Base-by-base conservation (phyloP, 2,113 vertebrate species). In the Diadophis punctatus region DNA sequence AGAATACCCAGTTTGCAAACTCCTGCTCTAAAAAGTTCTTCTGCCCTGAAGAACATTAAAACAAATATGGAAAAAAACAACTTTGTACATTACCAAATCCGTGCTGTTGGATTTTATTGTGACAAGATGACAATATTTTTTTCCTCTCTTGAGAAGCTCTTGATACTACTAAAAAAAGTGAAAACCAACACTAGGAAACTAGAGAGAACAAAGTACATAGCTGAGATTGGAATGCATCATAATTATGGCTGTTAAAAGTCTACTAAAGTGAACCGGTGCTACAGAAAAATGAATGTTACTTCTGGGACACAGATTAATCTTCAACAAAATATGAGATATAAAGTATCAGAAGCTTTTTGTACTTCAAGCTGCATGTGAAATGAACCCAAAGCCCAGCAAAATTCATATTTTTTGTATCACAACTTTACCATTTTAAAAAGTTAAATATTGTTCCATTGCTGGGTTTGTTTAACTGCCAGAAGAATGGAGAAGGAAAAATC, bases 121-220 rank as follows among this genome's bases (percentile, higher is more conserved):
- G 92, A 90, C 68, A 46, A 87, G 85, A 90, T 88, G 56, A 85
- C 89, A 89, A 93, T 84, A 88, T 84, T 93, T 46, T 46, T 0
- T 87, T 52, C 91, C 93, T 92, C 90, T 52, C 91, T 43, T 30
- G 89, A 1, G 8, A 95, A 96, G 94, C 88, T 94, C 95, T 91
- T 1, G 0, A 87, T 94, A 90, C 34, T 92, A 90, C 43, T 60
- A 43, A 39, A 56, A 58, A 92, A 74, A 92, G 91, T n/a, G 3
- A 92, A 93, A 87, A 0, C 87, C 87, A 95, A 94, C 91, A 93
- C 91, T 53, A 12, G 89, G 88, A 89, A 92, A 93, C 93, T 58
- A 94, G 90, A 94, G 96, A 96, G 97, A 95, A 94, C 97, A 98
- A 98, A 98, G 98, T 97, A 86, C 97, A 94, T 92, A 93, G 95